phyloP scores from a whole-genome alignment of 2,888 invertebrate genomes.

The Anarsia innoxiella region DNA sequence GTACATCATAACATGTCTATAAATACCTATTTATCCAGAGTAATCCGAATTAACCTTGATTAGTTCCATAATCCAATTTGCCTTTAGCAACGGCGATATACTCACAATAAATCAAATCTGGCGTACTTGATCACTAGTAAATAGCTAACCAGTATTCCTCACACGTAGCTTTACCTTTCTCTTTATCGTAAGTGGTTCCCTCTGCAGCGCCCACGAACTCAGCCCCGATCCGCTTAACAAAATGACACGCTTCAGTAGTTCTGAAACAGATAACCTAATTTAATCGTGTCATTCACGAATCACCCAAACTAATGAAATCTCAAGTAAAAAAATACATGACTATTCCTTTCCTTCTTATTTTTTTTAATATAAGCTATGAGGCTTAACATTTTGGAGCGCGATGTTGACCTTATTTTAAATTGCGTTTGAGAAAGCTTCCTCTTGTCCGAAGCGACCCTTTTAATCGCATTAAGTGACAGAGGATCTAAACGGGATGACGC shows the following conservation, averaged over 20 bases:
- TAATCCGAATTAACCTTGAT: no score
- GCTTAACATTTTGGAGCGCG: conserved; percentile 25
- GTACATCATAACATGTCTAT: no score
- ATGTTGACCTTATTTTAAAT: conserved; percentile 37
- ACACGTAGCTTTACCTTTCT: conserved; percentile 63
- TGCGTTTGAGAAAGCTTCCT: conserved; percentile 31
- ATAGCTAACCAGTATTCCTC: conserved; percentile 20
- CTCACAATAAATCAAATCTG: no score
- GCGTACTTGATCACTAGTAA: no score
- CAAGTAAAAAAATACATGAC: conserved; percentile 39
- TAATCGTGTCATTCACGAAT: conserved; percentile 51
- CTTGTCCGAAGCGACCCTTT: conserved; percentile 45
- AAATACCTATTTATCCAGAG: no score
- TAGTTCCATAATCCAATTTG: no score
- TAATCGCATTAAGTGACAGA: conserved; percentile 54
- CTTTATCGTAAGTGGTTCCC: conserved; percentile 87
- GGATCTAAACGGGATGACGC: conserved; percentile 44
- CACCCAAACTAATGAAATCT: conserved; percentile 44
- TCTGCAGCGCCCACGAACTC: conserved; percentile 93
- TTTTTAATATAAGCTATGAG: conserved; percentile 21
- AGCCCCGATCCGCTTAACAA: conserved; percentile 92
- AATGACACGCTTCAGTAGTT: conserved; percentile 89
- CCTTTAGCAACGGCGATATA: no score
- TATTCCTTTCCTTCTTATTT: conserved; percentile 24
- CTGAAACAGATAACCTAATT: conserved; percentile 77